Evolutionary conservation across 2,113 vertebrate genomes (phyloP), one percentile per base, ranked within the genome.

Genomic region (Burhinus oedicnemus): DNA sequence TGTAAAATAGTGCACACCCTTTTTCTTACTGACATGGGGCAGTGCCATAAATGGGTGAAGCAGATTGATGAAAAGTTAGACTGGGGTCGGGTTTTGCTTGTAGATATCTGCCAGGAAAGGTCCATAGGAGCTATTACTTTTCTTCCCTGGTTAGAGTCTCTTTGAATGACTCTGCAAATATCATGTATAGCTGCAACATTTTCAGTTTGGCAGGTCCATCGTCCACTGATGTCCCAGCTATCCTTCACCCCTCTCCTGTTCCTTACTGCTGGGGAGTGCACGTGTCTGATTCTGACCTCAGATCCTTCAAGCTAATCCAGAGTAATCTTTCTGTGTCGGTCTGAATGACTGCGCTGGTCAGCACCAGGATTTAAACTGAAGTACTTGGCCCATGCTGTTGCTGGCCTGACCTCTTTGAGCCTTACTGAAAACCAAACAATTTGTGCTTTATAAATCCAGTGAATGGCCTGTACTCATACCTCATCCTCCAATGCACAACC

Each of bases 391-490:
- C 30, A 12, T 38, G 34, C 26, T 86, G 29, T 75, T 90, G 40
- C 78, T 91, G 79, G 45, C 71, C n/a, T 75, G 79, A 94, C 60
- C 71, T 93, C 82, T 87, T 83, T 65, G 78, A 77, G 62, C 61
- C 89, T 93, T 93, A 42, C 32, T 75, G 87, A 94, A 96, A 95
- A 90, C 47, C 60, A 97, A 94, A 95, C 79, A 87, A 68, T 91
- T 96, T 97, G n/a, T 93, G 69, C 89, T 88, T 91, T 96, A 83
- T 86, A 91, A 93, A 75, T 74, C 55, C 94, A 94, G 82, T 93
- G 89, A 91, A 90, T 78, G 60, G 71, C 10, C 82, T 94, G 82
- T 77, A 89, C 81, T 94, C 45, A 72, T 85, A 90, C 42, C 75
- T 93, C 75, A 83, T 60, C 71, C 60, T 95, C 66, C 68, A 29